A percentile compares a stretch with the other conserved stretches of the same genome.
phyloP scores from a whole-genome alignment of 2,888 invertebrate genomes.

The Rhynchonema sp. region DNA sequence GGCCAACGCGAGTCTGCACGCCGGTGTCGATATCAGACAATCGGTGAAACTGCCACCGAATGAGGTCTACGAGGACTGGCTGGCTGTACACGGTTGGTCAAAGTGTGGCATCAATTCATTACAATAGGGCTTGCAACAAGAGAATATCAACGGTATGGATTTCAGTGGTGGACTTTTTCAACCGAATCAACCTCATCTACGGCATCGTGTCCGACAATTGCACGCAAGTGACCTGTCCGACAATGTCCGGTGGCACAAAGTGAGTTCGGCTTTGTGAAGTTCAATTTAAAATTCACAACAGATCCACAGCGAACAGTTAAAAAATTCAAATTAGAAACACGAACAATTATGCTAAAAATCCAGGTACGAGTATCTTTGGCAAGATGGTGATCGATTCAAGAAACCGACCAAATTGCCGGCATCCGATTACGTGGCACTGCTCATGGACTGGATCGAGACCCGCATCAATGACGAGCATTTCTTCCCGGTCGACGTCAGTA shows the following conservation, averaged over 20 bases:
- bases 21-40: constrained; percentile 59
- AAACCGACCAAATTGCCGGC: constrained; percentile 58
- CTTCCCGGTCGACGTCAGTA: constrained; percentile 59
- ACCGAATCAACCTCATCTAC: constrained; percentile 73
- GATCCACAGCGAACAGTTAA: no score
- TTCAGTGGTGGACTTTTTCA: constrained; percentile 77
- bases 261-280: constrained; percentile 18
- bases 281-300: no score
- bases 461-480: constrained; percentile 70
- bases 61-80: constrained; percentile 72
- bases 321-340: background rate
- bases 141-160: constrained; percentile 10
- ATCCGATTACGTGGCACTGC: constrained; percentile 54
- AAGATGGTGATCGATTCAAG: constrained; percentile 51
- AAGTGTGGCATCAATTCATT: no score
- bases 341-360: constrained; percentile 3
- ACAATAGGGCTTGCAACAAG: no score
- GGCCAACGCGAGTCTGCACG: constrained; percentile 68
- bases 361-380: constrained; percentile 70
- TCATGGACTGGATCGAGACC: constrained; percentile 77
- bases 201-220: constrained; percentile 61
- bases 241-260: constrained; percentile 69
- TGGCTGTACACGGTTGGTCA: constrained; percentile 64
- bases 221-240: constrained; percentile 59
- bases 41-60: constrained; percentile 57